Evolutionary conservation across 2,888 invertebrate genomes (phyloP).

Genomic region (Lagria hirta): DNA sequence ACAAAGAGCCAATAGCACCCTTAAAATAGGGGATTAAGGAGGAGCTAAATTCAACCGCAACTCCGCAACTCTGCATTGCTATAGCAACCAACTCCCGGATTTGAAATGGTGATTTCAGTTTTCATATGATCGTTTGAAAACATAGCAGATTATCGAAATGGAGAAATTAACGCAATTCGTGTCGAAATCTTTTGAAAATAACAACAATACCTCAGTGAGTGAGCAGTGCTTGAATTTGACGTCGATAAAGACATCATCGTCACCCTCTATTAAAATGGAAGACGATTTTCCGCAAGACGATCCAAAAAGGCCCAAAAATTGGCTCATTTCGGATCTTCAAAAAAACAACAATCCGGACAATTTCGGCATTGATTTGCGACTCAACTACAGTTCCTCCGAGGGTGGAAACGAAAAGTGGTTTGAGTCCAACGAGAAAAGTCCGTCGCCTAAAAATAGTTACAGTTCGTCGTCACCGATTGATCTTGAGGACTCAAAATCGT

Average conservation of each 20-base stretch:
- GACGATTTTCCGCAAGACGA: conserved; percentile 39
- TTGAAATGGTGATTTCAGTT: conserved; percentile 50
- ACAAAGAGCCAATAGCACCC: conserved; percentile 43
- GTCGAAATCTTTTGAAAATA: conserved; percentile 79
- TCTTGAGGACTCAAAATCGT: conserved; percentile 50
- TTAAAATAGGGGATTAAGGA: conserved; percentile 41
- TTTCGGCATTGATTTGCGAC: conserved; percentile 48
- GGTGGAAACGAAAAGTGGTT: conserved; percentile 35
- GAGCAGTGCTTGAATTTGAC: conserved; percentile 45
- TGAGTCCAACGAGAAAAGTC: conserved; percentile 37
- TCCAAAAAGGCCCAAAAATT: conserved; percentile 50
- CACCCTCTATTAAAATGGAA: conserved; percentile 45
- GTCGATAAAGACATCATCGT: conserved; percentile 25
- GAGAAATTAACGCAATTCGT: conserved; percentile 91
- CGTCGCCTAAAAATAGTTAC: conserved; percentile 40
- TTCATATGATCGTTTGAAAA: conserved; percentile 48
- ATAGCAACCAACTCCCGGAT: conserved; percentile 50
- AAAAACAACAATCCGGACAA: conserved; percentile 29
- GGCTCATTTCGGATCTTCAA: conserved; percentile 51
- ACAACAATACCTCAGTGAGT: conserved; percentile 47
- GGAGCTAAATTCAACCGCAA: conserved; percentile 42
- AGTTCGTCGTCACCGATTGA: conserved; percentile 45
- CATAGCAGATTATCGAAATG: conserved; percentile 67
- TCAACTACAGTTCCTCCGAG: conserved; percentile 31
- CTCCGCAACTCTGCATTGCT: conserved; percentile 48